Base-by-base conservation (phyloP, 2,113 vertebrate genomes). In the Chaetodon auriga region DNA sequence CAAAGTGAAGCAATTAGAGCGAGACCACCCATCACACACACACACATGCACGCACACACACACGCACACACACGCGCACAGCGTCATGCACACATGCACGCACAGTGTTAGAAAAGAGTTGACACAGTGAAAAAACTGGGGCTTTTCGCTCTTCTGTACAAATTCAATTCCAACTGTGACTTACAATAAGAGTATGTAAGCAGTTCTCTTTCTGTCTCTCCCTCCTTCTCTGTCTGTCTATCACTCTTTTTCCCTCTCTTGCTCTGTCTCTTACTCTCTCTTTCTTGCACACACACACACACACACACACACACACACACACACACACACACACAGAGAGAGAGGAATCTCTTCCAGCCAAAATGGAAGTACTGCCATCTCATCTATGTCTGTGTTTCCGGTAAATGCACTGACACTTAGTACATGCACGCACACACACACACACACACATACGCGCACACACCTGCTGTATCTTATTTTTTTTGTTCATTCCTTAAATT, bases 121-220 rank as follows among this genome's bases (percentile, higher is more conserved):
- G 85, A 91, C 83, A 78, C 72, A 77, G 77, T 87, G 61, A 81
- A 86, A 82, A 84, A 87, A 73, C 21, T 65, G 15, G 19, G 66
- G 63, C 57, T 57, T 85, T 89, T 73, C 89, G 82, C 78, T 87
- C 62, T 75, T 78, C 83, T 80, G 81, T 85, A 88, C 70, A 83
- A 90, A 90, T 85, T 89, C 75, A 86, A 75, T 91, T 85, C 82
- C 51, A 81, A 61, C 76, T 68, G 76, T 87, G 82, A 81, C 57
- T 87, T 73, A 86, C 75, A 85, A 83, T 79, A 80, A 65, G 45
- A 73, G 80, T 63, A 70, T 83, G 85, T 87, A 90, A 86, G 84
- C 88, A 80, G 51, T 88, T 89, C 82, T 81, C 72, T 75, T 70
- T 68, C 55, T 74, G 60, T 76, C 30, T 75, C 54, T 46, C 14